Conservation (phyloP, 2,888 invertebrate genomes). For the Neocrepidodera transversa region DNA sequence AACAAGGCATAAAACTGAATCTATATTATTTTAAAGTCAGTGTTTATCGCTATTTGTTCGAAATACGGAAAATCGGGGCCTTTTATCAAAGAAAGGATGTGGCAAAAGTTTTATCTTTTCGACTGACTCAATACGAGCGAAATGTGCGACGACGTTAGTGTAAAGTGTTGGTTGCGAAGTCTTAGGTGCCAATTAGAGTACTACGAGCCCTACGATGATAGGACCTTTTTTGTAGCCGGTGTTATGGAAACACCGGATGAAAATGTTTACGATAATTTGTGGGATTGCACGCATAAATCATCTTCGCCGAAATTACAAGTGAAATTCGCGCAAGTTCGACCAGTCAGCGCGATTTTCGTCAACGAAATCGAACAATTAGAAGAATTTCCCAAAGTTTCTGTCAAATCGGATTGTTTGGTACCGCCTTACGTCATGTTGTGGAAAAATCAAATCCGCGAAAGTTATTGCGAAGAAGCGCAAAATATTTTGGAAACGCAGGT, state of each 20-base stretch:
- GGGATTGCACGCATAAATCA: conserved; percentile 41
- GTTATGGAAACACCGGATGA: conserved; percentile 37
- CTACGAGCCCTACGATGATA: conserved; percentile 51
- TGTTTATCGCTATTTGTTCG: conserved; percentile 29
- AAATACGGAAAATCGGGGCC: conserved; percentile 34
- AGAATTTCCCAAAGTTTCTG: conserved; percentile 46
- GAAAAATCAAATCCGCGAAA: conserved; percentile 63
- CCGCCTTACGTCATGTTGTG: conserved; percentile 65
- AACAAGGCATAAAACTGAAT: conserved; percentile 27
- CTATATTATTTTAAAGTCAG: conserved; percentile 24
- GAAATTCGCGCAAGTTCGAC: conserved; percentile 48
- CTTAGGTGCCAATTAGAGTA: conserved; percentile 51
- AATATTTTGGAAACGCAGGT: conserved; percentile 59
- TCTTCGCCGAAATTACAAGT: conserved; percentile 30
- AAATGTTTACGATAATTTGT: conserved; percentile 45
- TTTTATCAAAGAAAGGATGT: conserved; percentile 39
- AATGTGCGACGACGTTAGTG: conserved; percentile 46
- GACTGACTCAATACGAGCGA: conserved; percentile 31
- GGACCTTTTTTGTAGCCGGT: conserved; percentile 24
- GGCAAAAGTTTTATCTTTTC: conserved; percentile 36
- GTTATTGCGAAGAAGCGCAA: conserved; percentile 65
- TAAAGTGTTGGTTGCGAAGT: conserved; percentile 53
- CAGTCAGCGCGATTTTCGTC: conserved; percentile 48
- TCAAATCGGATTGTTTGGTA: conserved; percentile 62
- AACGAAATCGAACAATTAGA: conserved; percentile 46